Evolutionary conservation across 2,797 vertebrate species (phyloP).

Genomic region (Myoxocephalus aenaeus): DNA sequence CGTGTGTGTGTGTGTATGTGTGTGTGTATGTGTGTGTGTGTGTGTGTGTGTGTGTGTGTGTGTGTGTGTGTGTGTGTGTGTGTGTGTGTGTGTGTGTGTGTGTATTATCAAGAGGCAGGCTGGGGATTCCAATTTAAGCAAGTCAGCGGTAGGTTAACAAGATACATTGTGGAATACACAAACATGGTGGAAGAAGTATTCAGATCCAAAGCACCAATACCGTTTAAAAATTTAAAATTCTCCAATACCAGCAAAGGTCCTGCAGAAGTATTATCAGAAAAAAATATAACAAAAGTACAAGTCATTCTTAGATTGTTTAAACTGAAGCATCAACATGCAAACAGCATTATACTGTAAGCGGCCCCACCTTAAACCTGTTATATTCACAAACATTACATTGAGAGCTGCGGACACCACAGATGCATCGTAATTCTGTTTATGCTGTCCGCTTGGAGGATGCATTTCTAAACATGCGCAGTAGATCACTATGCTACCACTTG

Average conservation of each 20-base stretch:
- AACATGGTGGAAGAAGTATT: conserved; percentile 27
- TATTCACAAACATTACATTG: too few relatives aligned
- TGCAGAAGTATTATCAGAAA: background rate
- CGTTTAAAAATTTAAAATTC: background rate
- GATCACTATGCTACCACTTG: too few relatives aligned
- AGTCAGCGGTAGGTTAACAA: conserved; percentile 68
- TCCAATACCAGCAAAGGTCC: background rate
- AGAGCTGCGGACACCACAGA: too few relatives aligned
- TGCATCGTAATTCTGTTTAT: too few relatives aligned
- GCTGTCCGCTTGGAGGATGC: too few relatives aligned
- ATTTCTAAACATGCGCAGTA: too few relatives aligned
- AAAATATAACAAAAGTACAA: background rate
- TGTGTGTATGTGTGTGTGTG: conserved; percentile 9
- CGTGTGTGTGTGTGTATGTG: conserved; percentile 49
- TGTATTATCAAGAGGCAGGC: conserved; percentile 49
- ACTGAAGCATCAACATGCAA: background rate
- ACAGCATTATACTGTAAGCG: background rate
- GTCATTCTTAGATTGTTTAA: background rate
- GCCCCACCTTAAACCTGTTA: too few relatives aligned
- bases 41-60: conserved; percentile 27
- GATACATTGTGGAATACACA: conserved; percentile 32
- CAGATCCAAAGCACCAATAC: conserved; percentile 18
- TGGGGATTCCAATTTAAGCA: conserved; percentile 64
- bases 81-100: conserved; percentile 23
- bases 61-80: conserved; percentile 26